Conservation (phyloP, 2,888 invertebrate species). For the Nemurella pictetii region DNA sequence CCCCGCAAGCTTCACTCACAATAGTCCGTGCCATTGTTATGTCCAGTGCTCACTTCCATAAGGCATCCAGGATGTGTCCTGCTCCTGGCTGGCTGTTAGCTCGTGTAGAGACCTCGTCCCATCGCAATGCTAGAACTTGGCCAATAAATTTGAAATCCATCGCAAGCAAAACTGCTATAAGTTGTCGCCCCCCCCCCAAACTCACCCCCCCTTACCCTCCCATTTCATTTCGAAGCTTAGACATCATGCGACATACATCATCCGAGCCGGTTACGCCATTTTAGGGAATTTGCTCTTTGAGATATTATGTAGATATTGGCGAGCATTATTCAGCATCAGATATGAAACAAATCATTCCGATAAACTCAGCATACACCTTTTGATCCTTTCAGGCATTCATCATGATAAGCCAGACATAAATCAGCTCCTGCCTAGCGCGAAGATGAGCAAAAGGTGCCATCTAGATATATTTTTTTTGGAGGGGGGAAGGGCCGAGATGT, state of each 20-base stretch:
- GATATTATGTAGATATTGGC: slow-evolving; percentile 8
- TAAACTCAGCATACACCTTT: slow-evolving; percentile 2
- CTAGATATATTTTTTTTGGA: background rate
- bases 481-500: background rate
- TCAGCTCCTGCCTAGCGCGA: background rate
- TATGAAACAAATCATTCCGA: slow-evolving; percentile 9
- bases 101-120: background rate
- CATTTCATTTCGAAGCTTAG: slow-evolving; percentile 24
- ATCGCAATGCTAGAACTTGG: slow-evolving; percentile 16
- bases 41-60: slow-evolving; percentile 22
- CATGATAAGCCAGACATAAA: background rate
- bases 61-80: slow-evolving; percentile 30
- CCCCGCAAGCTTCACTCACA: slow-evolving; percentile 34
- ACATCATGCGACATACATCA: slow-evolving; percentile 21
- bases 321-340: slow-evolving; percentile 9
- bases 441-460: background rate
- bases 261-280: slow-evolving; percentile 13
- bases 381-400: slow-evolving; percentile 2
- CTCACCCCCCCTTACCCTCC: background rate
- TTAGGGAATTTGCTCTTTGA: slow-evolving; percentile 11
- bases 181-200: slow-evolving; percentile 17
- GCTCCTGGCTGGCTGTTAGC: background rate
- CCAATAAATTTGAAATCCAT: slow-evolving; percentile 27
- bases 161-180: slow-evolving; percentile 29
- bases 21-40: slow-evolving; percentile 29